Evolutionary conservation across 2,888 invertebrate species (phyloP).

Genomic region (Iphiclides podalirius): DNA sequence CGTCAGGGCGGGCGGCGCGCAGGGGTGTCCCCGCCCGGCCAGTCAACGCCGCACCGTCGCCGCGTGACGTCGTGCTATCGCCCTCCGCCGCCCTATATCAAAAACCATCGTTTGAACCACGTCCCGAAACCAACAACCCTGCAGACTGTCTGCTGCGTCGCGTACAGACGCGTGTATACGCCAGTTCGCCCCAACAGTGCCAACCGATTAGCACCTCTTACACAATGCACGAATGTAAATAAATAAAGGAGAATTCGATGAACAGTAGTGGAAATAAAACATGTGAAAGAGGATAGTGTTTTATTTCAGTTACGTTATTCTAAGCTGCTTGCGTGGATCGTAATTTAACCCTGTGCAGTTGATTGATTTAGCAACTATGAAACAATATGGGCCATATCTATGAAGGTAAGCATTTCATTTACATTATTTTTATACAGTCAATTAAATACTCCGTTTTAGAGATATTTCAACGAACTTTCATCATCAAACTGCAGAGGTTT

Average conservation of each 20-base stretch:
- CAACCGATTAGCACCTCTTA: slow-evolving; percentile 30
- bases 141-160: slow-evolving; percentile 24
- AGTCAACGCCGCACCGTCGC: slow-evolving; percentile 54
- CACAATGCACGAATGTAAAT: slow-evolving; percentile 33
- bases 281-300: slow-evolving; percentile 46
- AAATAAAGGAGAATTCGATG: slow-evolving; percentile 27
- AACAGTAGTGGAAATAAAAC: slow-evolving; percentile 22
- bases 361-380: slow-evolving; percentile 13
- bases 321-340: slow-evolving; percentile 49
- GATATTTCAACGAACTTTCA: slow-evolving; percentile 1
- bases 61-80: slow-evolving; percentile 44
- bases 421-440: background rate
- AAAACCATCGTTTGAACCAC: slow-evolving; percentile 47
- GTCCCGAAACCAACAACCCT: slow-evolving; percentile 33
- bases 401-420: slow-evolving; percentile 19
- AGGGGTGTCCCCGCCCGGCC: slow-evolving; percentile 66
- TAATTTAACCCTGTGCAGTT: slow-evolving; percentile 36
- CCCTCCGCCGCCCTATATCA: slow-evolving; percentile 36
- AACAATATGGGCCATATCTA: slow-evolving; percentile 5
- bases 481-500: background rate
- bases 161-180: slow-evolving; percentile 12
- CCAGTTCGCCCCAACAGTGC: slow-evolving; percentile 24
- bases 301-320: slow-evolving; percentile 33
- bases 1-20: slow-evolving; percentile 51
- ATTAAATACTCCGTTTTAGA: slow-evolving; percentile 4